phyloP scores from a whole-genome alignment of 2,888 invertebrate species.

The Philhelius pedissequus region DNA sequence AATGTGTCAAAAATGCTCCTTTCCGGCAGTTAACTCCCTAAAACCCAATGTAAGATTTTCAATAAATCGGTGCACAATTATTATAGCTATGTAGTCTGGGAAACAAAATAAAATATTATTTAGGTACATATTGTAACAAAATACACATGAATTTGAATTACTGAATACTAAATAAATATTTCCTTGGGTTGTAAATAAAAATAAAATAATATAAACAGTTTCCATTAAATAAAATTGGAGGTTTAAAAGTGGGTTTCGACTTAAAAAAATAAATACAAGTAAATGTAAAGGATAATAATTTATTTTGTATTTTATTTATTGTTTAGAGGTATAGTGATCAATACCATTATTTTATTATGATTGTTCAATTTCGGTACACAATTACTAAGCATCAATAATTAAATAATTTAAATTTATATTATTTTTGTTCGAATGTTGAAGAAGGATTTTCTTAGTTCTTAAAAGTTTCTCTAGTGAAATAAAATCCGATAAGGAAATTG shows the following conservation, averaged over 20 bases:
- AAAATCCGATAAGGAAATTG: conserved; percentile 31
- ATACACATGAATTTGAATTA: too few relatives aligned
- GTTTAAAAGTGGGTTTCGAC: conserved; percentile 29
- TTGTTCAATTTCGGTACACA: conserved; percentile 48
- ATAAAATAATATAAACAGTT: too few relatives aligned
- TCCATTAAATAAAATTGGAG: conserved; percentile 31
- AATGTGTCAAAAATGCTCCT: too few relatives aligned
- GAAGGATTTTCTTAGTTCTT: conserved; percentile 5
- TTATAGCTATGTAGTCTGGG: too few relatives aligned
- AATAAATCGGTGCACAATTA: too few relatives aligned
- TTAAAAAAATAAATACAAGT: conserved; percentile 1
- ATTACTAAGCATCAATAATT: background rate
- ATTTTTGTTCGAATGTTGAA: conserved; percentile 19
- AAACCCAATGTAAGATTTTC: too few relatives aligned
- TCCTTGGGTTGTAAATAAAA: too few relatives aligned
- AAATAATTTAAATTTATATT: background rate
- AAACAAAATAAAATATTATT: too few relatives aligned
- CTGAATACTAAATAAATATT: too few relatives aligned
- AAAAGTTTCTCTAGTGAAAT: background rate
- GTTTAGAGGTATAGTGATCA: conserved; percentile 72
- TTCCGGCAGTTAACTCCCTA: too few relatives aligned
- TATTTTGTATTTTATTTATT: conserved; percentile 5
- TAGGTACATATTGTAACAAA: too few relatives aligned
- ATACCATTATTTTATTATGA: conserved; percentile 70
- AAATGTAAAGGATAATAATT: background rate